Conservation (phyloP, 2,113 vertebrate species). For the Erpornis zantholeuca region DNA sequence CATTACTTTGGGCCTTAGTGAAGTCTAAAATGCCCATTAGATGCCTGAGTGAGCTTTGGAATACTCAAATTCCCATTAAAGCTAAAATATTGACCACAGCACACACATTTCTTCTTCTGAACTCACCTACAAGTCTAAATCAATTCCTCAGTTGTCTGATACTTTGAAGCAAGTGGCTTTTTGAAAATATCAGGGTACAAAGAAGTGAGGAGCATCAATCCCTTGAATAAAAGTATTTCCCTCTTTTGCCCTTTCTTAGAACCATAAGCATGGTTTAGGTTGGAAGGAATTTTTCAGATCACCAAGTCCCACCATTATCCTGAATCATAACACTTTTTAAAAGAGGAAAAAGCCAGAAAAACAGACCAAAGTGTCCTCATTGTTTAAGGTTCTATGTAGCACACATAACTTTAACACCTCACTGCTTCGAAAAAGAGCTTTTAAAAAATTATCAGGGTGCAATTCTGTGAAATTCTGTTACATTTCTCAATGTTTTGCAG, state of each 20-base stretch:
- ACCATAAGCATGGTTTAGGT: neutral
- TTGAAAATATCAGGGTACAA: slow-evolving; percentile 27
- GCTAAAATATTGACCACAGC: slow-evolving; percentile 28
- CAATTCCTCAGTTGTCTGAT: slow-evolving; percentile 5
- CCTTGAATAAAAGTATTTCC: slow-evolving; percentile 4
- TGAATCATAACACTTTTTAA: neutral
- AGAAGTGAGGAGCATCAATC: neutral
- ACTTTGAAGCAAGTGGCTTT: slow-evolving; percentile 9
- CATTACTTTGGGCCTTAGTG: slow-evolving; percentile 3
- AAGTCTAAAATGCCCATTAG: slow-evolving; percentile 17
- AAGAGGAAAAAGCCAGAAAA: neutral
- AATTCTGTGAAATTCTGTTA: neutral
- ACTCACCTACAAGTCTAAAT: slow-evolving; percentile 10
- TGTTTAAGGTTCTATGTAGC: neutral
- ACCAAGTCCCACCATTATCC: neutral
- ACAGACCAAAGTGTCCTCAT: neutral
- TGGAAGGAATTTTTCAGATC: neutral
- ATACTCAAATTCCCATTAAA: slow-evolving; percentile 43
- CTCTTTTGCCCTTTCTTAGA: neutral
- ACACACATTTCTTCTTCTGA: slow-evolving; percentile 2
- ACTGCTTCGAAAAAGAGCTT: neutral
- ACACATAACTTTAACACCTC: neutral
- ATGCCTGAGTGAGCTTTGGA: slow-evolving; percentile 23
- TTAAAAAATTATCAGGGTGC: neutral
- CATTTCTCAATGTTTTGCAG: neutral